Percentiles rank a stretch among this genome's conserved stretches.
phyloP scores from a whole-genome alignment of 2,113 vertebrate genomes.

The Melanerpes aurifrons region DNA sequence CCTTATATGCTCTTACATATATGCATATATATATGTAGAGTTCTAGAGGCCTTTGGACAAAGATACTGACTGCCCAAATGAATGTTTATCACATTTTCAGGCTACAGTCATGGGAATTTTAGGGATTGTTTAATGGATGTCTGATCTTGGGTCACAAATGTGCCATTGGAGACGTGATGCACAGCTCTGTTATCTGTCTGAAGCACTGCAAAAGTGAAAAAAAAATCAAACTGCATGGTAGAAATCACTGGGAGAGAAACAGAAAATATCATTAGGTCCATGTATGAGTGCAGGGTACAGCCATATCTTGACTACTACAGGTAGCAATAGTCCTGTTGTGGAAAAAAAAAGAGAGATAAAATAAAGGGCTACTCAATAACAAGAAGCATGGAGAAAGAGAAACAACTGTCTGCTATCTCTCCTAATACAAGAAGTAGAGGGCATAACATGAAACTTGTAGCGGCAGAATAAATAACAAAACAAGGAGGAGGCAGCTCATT shows the following conservation, averaged over 20 bases:
- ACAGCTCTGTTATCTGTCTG: not conserved
- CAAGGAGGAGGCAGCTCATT: not conserved
- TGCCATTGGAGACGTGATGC: not conserved
- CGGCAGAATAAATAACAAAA: slow-evolving; percentile 11
- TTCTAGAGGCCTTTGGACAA: not conserved
- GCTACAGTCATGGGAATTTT: not conserved
- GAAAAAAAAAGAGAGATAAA: not conserved
- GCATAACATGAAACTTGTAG: slow-evolving; percentile 49
- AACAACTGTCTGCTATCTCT: slow-evolving; percentile 3
- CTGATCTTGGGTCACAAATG: not conserved
- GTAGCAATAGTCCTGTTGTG: not conserved
- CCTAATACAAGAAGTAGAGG: slow-evolving; percentile 28
- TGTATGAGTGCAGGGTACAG: not conserved
- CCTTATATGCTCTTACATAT: not conserved
- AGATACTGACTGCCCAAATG: not conserved
- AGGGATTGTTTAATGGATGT: not conserved
- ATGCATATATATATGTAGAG: not conserved
- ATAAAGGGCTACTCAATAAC: slow-evolving; percentile 34
- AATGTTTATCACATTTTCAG: not conserved
- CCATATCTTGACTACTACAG: not conserved
- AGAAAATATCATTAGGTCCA: slow-evolving; percentile 14
- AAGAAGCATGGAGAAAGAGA: not conserved
- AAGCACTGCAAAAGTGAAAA: slow-evolving; percentile 17
- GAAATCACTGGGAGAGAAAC: slow-evolving; percentile 16
- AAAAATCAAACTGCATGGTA: not conserved